phyloP scores from a whole-genome alignment of 2,113 vertebrate genomes.

The Peromyscus maniculatus region DNA sequence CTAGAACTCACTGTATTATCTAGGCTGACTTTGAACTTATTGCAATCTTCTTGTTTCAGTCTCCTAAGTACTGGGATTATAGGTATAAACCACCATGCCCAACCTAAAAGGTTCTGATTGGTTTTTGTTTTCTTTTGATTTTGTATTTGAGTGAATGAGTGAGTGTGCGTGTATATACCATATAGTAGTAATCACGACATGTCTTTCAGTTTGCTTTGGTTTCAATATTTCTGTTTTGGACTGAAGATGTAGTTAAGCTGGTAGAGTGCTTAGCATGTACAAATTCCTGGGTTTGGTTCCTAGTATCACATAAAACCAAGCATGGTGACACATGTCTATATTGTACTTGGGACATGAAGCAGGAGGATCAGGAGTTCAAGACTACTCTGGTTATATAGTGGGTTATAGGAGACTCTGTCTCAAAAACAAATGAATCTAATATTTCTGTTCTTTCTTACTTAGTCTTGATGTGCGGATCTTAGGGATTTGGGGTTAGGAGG shows the following conservation, averaged over 20 bases:
- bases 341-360: neutral
- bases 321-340: neutral
- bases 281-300: neutral
- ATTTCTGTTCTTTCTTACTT: constrained; percentile 59
- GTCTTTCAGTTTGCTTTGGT: constrained; percentile 41
- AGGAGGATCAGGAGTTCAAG: neutral
- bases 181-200: constrained; percentile 26
- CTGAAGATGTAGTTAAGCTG: neutral
- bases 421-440: neutral
- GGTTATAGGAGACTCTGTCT: neutral
- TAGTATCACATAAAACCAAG: neutral
- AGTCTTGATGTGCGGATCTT: constrained; percentile 49
- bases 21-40: neutral
- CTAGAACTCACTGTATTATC: neutral
- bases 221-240: constrained; percentile 18
- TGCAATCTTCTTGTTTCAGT: neutral
- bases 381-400: neutral
- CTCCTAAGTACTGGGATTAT: neutral
- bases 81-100: neutral
- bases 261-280: neutral
- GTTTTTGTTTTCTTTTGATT: neutral
- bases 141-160: neutral
- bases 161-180: neutral
- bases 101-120: neutral
- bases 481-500: constrained; percentile 21